Base-by-base conservation (phyloP, 1,140 invertebrate species). In the Cydia strobilella region DNA sequence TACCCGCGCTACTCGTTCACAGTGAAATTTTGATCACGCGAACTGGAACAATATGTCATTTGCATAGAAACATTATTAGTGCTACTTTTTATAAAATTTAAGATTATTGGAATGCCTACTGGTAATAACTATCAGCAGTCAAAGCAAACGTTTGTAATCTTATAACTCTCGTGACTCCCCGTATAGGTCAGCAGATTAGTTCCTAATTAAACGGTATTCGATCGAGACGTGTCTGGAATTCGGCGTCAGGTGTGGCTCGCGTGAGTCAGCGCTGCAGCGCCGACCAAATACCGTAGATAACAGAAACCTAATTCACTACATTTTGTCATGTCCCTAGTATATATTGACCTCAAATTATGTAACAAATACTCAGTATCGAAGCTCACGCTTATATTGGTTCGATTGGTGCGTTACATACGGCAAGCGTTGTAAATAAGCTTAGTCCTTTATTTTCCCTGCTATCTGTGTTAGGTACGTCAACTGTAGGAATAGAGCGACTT, bases 241-340 rank as follows among this genome's bases (percentile, higher is more conserved):
- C 84, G 80, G 80, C 81, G 83, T 90, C 90, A 90, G 90, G 90
- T 90, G 90, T 90, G 88, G 89, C 87, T 59, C 54, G 86, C 83
- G 82, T 90, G 88, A 90, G 75, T 91, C 88, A 91, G 80, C 78
- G 82, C 79, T 81, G 79, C 82, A 80, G 80, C 82, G 79, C 85
- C 80, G 81, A 74, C 82, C 86, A 84, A 91, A 91, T 91, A 90
- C 90, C 90, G 83, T 86, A 90, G 87, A 91, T 89, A 88, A 90
- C 84, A 85, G 84, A 90, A 86, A 89, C 48, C 54, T 59, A 59
- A 59, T 59, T 59, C 54, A 51, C 48, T n/a, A 51, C 48, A 51
- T 51, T 51, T 51, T n/a, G n/a, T 51, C 48, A 18, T 42, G 15
- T 13, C n/a, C 15, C 48, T 51, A 51, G 5, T 51, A 51, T 51